Evolutionary conservation across 2,888 invertebrate species (phyloP), one percentile per base, ranked within the genome.

Genomic region (Macaria notata): DNA sequence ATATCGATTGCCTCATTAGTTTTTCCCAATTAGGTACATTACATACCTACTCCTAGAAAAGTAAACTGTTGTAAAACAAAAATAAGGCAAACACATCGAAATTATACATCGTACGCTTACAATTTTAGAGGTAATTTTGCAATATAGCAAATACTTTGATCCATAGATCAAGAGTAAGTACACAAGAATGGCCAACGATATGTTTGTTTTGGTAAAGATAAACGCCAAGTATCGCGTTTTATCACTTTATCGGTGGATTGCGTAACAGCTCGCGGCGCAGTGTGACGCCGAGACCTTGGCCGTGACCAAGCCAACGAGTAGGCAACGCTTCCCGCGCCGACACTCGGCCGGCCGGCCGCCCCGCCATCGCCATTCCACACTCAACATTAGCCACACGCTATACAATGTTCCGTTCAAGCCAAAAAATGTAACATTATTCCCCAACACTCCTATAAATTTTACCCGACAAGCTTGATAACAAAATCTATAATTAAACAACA

Each of bases 261-360:
- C 79, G 80, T 84, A 88, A 89, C 79, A 74, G 72, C 73, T 75
- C 59, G 68, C 67, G 80, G 72, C 77, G 73, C 81, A 76, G 70
- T 74, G 72, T 76, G 72, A 74, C 75, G 79, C 72, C 78, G 67
- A 85, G 86, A 86, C 90, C 90, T 89, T 90, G 89, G 88, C 90
- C 89, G 82, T 90, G 90, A 90, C 89, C 90, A 87, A 78, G 81
- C 76, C 73, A 72, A 71, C 76, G 75, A 72, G 58, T 56, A 65
- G 67, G 67, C 71, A 75, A 79, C 81, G 79, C 78, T 86, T 83
- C 80, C 83, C 84, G 84, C 82, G 81, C 71, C 75, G 78, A 19
- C 19, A 19, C 19, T 19, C 19, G 19, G 19, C 19, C 19, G 19
- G 19, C 19, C 19, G 19, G 72, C 75, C 76, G 73, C 74, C 73